These are phyloP conservation scores for Petrocephalus schoutedeni DNA, from an alignment of 2,797 vertebrate genomes.

Conservation along the genomic window DNA sequence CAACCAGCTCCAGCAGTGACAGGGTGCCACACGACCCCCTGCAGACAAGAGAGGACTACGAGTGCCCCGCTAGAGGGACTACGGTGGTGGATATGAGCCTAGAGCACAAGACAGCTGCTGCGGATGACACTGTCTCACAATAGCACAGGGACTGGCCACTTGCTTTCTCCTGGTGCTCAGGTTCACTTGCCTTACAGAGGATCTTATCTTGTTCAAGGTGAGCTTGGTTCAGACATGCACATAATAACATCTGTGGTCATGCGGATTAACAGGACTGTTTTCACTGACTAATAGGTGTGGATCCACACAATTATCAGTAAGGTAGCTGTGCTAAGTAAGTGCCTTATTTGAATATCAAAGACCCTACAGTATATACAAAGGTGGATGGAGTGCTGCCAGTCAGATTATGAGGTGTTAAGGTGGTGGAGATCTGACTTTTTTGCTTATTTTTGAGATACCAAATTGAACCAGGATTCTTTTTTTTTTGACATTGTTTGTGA, in stretches of 20 bases:
- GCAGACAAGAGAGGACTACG: constrained; percentile 47
- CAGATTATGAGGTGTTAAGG: background rate
- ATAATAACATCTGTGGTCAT: background rate
- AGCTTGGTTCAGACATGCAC: constrained; percentile 34
- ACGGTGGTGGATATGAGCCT: constrained; percentile 69
- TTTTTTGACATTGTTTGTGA: background rate
- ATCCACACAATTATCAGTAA: constrained; percentile 4
- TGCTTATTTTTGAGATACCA: background rate
- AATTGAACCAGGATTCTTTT: background rate
- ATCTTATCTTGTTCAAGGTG: constrained; percentile 54
- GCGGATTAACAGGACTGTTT: background rate
- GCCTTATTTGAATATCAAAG: constrained; percentile 2
- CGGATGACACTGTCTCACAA: constrained; percentile 66
- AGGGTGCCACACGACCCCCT: constrained; percentile 36
- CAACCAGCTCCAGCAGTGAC: constrained; percentile 43
- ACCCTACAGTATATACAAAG: background rate
- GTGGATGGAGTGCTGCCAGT: background rate
- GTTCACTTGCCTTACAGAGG: constrained; percentile 47
- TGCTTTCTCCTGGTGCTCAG: constrained; percentile 48
- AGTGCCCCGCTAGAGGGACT: constrained; percentile 59
- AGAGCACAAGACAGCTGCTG: constrained; percentile 48
- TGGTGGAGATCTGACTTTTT: background rate
- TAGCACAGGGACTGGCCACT: constrained; percentile 50
- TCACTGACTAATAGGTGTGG: background rate
- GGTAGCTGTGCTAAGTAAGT: background rate